Conservation (phyloP, 2,113 vertebrate species). For the Bujurquina vittata region DNA sequence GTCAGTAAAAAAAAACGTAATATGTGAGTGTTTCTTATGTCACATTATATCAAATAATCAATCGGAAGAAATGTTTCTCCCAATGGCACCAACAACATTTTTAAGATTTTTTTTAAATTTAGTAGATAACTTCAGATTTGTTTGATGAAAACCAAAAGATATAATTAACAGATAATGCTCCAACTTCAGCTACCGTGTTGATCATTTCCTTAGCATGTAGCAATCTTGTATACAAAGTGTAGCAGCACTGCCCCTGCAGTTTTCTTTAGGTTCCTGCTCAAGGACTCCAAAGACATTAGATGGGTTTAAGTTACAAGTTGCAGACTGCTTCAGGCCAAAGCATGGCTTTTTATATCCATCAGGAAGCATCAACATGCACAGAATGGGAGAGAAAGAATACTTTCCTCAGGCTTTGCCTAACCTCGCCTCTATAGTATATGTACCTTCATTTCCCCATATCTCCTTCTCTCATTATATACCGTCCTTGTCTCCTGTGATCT, state of each 20-base stretch:
- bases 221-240: background rate
- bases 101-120: background rate
- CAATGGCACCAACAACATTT: background rate
- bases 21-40: background rate
- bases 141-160: slow-evolving; percentile 20
- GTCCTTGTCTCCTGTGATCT: background rate
- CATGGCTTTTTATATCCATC: slow-evolving; percentile 11
- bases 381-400: background rate
- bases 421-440: background rate
- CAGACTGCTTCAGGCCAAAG: slow-evolving; percentile 21
- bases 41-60: background rate
- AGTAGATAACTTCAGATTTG: background rate
- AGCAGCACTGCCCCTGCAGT: background rate
- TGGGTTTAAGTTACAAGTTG: slow-evolving; percentile 10
- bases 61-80: background rate
- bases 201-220: background rate
- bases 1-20: background rate
- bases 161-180: background rate
- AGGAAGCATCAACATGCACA: slow-evolving; percentile 8
- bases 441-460: background rate
- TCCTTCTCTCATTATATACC: background rate
- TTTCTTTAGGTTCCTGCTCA: slow-evolving; percentile 8
- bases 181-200: slow-evolving; percentile 10
- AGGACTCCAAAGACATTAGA: slow-evolving; percentile 19
- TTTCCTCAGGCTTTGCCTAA: background rate